Conservation (phyloP, 2,888 invertebrate genomes). For the Polyommatus iphigenia region DNA sequence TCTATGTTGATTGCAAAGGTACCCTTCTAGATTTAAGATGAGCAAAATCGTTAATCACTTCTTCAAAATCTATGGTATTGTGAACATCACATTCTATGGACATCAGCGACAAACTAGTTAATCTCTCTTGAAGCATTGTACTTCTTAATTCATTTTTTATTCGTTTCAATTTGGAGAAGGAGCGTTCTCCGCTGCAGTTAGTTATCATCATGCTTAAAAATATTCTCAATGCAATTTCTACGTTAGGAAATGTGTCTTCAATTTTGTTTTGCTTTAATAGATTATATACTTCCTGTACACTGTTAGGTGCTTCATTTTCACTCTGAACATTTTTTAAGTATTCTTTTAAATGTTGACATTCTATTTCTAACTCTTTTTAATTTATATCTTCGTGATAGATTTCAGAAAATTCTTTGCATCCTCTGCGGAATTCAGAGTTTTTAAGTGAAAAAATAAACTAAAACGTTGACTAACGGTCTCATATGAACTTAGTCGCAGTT, state of each 20-base stretch:
- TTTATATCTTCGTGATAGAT: slow-evolving; percentile 40
- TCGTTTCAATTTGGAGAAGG: no score
- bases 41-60: no score
- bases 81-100: no score
- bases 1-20: no score
- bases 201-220: slow-evolving; percentile 37
- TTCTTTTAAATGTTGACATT: slow-evolving; percentile 42
- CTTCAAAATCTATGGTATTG: no score
- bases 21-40: no score
- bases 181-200: no score
- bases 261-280: slow-evolving; percentile 42
- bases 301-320: slow-evolving; percentile 30
- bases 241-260: slow-evolving; percentile 44
- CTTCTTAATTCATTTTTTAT: no score
- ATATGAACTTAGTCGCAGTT: slow-evolving; percentile 31
- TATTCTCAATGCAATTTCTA: slow-evolving; percentile 46
- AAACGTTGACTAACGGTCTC: no score
- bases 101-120: no score
- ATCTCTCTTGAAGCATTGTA: no score
- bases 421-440: slow-evolving; percentile 42
- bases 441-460: slow-evolving; percentile 41
- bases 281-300: slow-evolving; percentile 39
- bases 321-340: slow-evolving; percentile 37
- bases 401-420: slow-evolving; percentile 40
- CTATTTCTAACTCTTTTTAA: slow-evolving; percentile 37